phyloP scores from a whole-genome alignment of 2,888 invertebrate genomes.

The Drosophila cyrtoloma region DNA sequence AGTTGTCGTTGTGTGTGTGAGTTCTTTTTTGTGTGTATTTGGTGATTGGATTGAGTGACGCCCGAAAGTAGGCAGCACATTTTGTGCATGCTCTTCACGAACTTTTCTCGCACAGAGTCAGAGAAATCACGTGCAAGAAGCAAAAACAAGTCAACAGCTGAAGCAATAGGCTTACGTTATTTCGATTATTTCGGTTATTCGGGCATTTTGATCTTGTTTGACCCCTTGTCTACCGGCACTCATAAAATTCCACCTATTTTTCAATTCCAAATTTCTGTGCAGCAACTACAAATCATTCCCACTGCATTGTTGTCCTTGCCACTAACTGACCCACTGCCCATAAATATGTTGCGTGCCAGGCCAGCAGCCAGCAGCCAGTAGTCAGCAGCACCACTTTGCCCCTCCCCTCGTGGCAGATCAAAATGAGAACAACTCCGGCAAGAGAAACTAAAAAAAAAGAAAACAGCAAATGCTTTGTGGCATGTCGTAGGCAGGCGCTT shows the following conservation, averaged over 20 bases:
- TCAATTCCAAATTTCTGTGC: slow-evolving; percentile 79
- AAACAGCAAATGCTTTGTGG: slow-evolving; percentile 62
- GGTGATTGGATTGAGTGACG: slow-evolving; percentile 4
- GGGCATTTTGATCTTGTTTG: slow-evolving; percentile 17
- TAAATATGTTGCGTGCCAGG: slow-evolving; percentile 78
- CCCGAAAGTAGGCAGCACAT: slow-evolving; percentile 52
- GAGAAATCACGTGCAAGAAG: slow-evolving; percentile 16
- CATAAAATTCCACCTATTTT: slow-evolving; percentile 81
- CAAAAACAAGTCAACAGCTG: slow-evolving; percentile 23
- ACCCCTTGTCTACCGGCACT: slow-evolving; percentile 64
- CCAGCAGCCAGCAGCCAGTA: slow-evolving; percentile 38
- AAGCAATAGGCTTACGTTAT: slow-evolving; percentile 26
- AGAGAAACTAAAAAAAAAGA: slow-evolving; percentile 16
- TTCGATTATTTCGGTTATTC: slow-evolving; percentile 1
- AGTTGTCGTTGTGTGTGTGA: background rate
- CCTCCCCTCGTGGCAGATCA: slow-evolving; percentile 54
- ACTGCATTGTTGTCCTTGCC: slow-evolving; percentile 55
- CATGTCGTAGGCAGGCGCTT: slow-evolving; percentile 59
- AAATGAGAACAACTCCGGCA: slow-evolving; percentile 46
- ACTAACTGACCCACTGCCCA: slow-evolving; percentile 74
- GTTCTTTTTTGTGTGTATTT: slow-evolving; percentile 3
- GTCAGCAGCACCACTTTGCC: slow-evolving; percentile 19
- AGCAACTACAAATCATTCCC: slow-evolving; percentile 76
- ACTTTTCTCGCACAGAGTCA: background rate
- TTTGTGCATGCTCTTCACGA: slow-evolving; percentile 48